Evolutionary conservation across 2,113 vertebrate species (phyloP), one percentile per base, ranked within the genome.

Genomic region (Pterocles burchelli): DNA sequence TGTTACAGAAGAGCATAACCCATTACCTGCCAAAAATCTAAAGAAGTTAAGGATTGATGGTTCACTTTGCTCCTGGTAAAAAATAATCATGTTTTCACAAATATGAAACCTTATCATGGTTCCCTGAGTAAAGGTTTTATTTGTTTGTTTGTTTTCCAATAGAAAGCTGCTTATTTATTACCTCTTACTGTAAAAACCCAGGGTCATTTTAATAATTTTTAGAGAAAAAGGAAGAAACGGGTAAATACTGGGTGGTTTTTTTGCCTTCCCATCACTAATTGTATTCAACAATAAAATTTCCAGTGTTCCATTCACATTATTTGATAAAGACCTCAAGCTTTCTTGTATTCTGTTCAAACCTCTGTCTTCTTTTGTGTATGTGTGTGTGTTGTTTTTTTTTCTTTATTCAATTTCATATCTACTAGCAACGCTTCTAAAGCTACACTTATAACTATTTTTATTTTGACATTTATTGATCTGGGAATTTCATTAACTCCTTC

Each of bases 161-260:
- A 17, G 9, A 81, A 68, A 73, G 2, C 0, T 38, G 22, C 4
- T 33, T 78, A 55, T 3, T 34, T 46, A 36, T 10, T 11, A 13
- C 52, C 19, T 8, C 13, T 83, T 49, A 45, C 2, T 49, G 28
- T 52, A 62, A 70, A 89, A 66, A 36, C 1, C 1, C 6, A 52
- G 8, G 2, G 6, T 17, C 0, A 57, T 75, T 74, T 67, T 34
- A 62, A 28, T 36, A 82, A 26, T 33, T 77, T 57, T 38, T 74
- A 41, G 26, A 61, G 66, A 29, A 62, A 85, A 74, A 77, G 4
- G 2, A 85, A 66, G 34, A 36, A 81, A 59, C 2, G 3, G 10
- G 2, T 20, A 51, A 68, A n/a, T 36, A 36, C 4, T 45, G 6
- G 1, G 0, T 19, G 38, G 38, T 29, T 33, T n/a, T 52, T 31